Conservation (phyloP, 2,888 invertebrate species). For the Serrognathus titanus region DNA sequence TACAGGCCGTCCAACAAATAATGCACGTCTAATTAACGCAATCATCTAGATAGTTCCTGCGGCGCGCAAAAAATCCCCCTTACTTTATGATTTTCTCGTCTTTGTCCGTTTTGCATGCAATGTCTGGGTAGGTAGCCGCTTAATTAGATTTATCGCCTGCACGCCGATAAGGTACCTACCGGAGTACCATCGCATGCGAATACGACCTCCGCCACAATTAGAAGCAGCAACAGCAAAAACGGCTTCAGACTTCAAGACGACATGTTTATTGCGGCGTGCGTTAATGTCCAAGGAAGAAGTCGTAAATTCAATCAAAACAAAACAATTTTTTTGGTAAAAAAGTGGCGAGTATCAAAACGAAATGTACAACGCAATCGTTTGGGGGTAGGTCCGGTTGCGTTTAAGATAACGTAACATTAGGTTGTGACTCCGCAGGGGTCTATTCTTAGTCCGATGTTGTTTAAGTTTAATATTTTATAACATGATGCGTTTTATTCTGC, state of each 20-base stretch:
- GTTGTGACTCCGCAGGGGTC: too few species aligned
- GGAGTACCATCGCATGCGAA: slow-evolving; percentile 3
- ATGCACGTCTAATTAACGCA: slow-evolving; percentile 6
- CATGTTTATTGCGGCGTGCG: neutral
- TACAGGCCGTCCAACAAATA: neutral
- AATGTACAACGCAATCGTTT: too few species aligned
- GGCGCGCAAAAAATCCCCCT: neutral
- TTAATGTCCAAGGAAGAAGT: too few species aligned
- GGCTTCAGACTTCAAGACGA: neutral
- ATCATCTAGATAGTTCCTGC: slow-evolving; percentile 8
- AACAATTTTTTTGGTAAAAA: too few species aligned
- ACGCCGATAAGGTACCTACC: slow-evolving; percentile 21
- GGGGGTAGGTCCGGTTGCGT: too few species aligned
- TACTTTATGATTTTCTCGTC: slow-evolving; percentile 29
- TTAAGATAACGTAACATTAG: too few species aligned
- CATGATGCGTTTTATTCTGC: too few species aligned
- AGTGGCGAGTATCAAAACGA: too few species aligned
- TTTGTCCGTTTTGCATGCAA: slow-evolving; percentile 27
- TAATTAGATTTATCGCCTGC: slow-evolving; percentile 29
- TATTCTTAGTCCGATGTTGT: too few species aligned
- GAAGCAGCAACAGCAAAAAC: neutral
- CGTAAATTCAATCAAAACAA: too few species aligned
- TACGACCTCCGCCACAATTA: neutral
- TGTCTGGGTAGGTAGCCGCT: slow-evolving; percentile 19
- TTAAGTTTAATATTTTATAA: too few species aligned